phyloP scores from a whole-genome alignment of 2,888 invertebrate species.

The Yponomeuta evonymella region DNA sequence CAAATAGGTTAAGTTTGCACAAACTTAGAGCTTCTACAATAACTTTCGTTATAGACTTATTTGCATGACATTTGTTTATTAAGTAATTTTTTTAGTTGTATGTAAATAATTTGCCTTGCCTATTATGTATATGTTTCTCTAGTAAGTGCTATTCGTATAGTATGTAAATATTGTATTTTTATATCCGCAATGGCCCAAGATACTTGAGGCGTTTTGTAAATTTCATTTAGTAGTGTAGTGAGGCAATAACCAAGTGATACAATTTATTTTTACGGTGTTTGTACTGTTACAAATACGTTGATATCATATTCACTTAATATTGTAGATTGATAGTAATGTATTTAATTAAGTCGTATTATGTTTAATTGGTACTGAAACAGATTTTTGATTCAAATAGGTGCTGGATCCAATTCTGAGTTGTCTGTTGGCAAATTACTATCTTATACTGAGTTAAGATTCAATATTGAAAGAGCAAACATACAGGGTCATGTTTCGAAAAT shows the following conservation, averaged over 20 bases:
- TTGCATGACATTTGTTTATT: background rate
- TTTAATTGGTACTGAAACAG: background rate
- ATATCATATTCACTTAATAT: conserved; percentile 28
- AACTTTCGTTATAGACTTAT: background rate
- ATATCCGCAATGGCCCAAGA: conserved; percentile 21
- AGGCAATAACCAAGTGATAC: conserved; percentile 17
- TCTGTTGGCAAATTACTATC: background rate
- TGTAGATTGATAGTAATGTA: conserved; percentile 14
- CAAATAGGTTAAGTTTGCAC: background rate
- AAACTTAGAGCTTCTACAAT: background rate
- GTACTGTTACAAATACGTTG: conserved; percentile 35
- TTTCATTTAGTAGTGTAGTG: conserved; percentile 5
- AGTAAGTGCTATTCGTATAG: background rate
- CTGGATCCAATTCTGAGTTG: background rate
- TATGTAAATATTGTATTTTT: conserved; percentile 34
- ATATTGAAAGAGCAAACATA: background rate
- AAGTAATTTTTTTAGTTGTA: background rate
- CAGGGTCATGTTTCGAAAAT: background rate
- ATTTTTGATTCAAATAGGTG: background rate
- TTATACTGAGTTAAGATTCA: background rate
- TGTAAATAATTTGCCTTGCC: conserved; percentile 9
- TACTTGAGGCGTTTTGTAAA: conserved; percentile 19
- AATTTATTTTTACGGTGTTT: conserved; percentile 42
- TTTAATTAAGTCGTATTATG: background rate
- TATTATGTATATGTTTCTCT: background rate